Conservation (phyloP, 1,140 invertebrate genomes). For the Sitophilus oryzae region DNA sequence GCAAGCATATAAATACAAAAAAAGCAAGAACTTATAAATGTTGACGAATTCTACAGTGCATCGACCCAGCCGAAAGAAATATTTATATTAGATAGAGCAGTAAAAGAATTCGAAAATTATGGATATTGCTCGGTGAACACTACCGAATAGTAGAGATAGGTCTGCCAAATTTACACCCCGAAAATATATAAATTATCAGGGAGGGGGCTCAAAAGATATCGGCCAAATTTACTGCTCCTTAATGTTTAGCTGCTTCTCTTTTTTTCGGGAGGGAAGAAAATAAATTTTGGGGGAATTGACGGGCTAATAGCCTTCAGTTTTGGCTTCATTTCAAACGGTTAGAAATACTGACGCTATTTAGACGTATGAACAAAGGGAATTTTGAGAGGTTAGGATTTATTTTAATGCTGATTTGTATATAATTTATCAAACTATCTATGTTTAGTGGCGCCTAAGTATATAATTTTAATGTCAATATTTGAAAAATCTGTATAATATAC, state of each 20-base stretch:
- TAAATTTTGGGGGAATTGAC: constrained; percentile 17
- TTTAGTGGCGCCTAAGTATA: too few relatives aligned
- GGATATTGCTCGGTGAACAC: constrained; percentile 15
- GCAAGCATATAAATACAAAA: too few relatives aligned
- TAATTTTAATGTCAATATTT: too few relatives aligned
- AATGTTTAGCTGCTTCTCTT: constrained; percentile 24
- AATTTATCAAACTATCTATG: too few relatives aligned
- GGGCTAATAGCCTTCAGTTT: constrained; percentile 22
- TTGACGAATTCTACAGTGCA: too few relatives aligned
- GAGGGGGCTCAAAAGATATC: constrained; percentile 16
- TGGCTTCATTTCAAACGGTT: constrained; percentile 11
- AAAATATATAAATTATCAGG: constrained; percentile 25
- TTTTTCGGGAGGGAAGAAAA: constrained; percentile 13
- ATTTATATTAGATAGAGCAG: constrained; percentile 29
- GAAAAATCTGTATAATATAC: too few relatives aligned
- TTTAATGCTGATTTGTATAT: too few relatives aligned
- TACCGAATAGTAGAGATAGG: constrained; percentile 18
- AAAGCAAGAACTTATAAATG: too few relatives aligned
- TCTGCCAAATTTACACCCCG: constrained; percentile 25
- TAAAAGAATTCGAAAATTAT: constrained; percentile 24
- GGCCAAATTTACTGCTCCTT: constrained; percentile 23
- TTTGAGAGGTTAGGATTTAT: too few relatives aligned
- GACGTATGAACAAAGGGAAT: too few relatives aligned
- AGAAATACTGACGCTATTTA: too few relatives aligned
- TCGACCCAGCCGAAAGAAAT: too few relatives aligned